These are phyloP conservation scores for Enteromius mattozi DNA, from an alignment of 2,797 vertebrate genomes.

Conservation along the genomic window DNA sequence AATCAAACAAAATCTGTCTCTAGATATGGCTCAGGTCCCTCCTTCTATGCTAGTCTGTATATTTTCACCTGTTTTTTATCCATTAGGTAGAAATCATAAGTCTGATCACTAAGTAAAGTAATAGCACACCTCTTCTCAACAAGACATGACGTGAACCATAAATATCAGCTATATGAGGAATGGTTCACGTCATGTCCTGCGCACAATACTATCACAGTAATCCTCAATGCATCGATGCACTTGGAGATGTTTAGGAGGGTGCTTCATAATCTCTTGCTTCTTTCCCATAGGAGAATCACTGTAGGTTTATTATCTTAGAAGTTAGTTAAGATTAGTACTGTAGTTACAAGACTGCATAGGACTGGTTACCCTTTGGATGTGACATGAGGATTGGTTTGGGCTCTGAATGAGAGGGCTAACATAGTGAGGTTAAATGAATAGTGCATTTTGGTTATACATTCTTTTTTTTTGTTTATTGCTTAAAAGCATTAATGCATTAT, in stretches of 20 bases:
- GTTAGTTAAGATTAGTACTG: not conserved
- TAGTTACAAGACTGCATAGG: not conserved
- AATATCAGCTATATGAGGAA: not conserved
- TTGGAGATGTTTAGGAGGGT: conserved; percentile 5
- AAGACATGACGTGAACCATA: not conserved
- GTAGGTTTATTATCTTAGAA: not conserved
- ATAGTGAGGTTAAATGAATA: conserved; percentile 48
- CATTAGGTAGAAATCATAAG: not conserved
- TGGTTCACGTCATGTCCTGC: not conserved
- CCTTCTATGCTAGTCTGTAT: not conserved
- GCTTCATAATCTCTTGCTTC: not conserved
- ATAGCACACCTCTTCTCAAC: not conserved
- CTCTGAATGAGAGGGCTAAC: conserved; percentile 52
- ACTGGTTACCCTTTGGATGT: not conserved
- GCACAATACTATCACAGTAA: not conserved
- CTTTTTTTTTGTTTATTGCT: too few relatives aligned
- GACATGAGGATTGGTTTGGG: not conserved
- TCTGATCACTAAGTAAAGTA: not conserved
- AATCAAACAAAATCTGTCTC: not conserved
- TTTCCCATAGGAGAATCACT: not conserved
- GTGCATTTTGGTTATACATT: not conserved
- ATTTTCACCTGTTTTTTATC: not conserved
- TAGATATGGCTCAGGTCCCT: not conserved
- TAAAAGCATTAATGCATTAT: not conserved
- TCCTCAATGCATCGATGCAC: not conserved